Percentiles rank a stretch among this genome's conserved stretches.
These are phyloP conservation scores for Anthophora plumipes DNA, from an alignment of 2,888 invertebrate genomes.

Conservation along the genomic window DNA sequence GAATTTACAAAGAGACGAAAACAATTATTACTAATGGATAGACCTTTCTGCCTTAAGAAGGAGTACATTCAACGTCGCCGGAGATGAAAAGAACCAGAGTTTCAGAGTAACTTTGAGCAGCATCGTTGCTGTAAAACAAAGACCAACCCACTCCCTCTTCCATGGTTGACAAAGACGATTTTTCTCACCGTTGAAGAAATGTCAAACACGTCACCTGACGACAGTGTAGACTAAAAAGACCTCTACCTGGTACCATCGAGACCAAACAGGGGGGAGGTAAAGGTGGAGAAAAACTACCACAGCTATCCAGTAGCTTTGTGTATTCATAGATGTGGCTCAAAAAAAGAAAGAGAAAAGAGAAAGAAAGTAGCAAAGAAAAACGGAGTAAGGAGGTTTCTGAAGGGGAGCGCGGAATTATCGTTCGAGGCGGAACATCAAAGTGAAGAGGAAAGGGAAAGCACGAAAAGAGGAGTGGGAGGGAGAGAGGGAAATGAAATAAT, in stretches of 20 bases:
- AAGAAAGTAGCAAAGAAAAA: constrained; percentile 19
- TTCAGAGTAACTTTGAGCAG: background rate
- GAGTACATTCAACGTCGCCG: background rate
- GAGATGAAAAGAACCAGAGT: background rate
- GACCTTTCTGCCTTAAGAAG: background rate
- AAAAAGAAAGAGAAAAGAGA: constrained; percentile 32
- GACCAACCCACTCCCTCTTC: too few relatives aligned
- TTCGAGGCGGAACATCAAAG: constrained; percentile 31
- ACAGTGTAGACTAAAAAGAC: background rate
- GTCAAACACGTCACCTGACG: constrained; percentile 14
- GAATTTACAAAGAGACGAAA: background rate
- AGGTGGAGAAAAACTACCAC: background rate
- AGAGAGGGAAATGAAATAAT: constrained; percentile 38
- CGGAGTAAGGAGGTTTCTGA: constrained; percentile 13
- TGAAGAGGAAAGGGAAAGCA: background rate
- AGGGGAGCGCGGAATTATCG: background rate
- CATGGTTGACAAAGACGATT: constrained; percentile 3
- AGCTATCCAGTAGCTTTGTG: constrained; percentile 25
- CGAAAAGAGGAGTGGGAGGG: constrained; percentile 1
- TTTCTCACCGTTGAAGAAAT: constrained; percentile 4
- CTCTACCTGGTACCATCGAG: background rate
- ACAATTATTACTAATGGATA: background rate
- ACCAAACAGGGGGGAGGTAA: background rate
- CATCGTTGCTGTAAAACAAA: constrained; percentile 18
- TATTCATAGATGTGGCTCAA: constrained; percentile 19